Conservation (phyloP, 1,140 invertebrate genomes). For the Notospermus geniculatus region DNA sequence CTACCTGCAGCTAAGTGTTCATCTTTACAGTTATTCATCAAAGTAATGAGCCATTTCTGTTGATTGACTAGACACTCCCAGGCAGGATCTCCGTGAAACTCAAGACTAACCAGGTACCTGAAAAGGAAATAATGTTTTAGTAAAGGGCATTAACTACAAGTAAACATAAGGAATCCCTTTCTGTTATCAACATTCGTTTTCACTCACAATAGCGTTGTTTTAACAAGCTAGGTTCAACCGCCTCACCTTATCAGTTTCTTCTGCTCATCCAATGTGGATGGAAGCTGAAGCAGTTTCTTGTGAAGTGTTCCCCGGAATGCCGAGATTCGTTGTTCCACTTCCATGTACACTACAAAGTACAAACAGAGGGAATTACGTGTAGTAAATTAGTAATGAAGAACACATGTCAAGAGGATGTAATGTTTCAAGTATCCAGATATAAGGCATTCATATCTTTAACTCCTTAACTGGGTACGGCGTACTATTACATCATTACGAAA, state of each 20-base stretch:
- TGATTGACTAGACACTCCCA: slow-evolving; percentile 86
- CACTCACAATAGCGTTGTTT: too few species aligned
- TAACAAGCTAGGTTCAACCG: too few species aligned
- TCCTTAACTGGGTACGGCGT: too few species aligned
- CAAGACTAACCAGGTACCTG: slow-evolving; percentile 65
- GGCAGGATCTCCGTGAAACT: slow-evolving; percentile 79
- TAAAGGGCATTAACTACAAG: too few species aligned
- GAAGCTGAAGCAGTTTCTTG: slow-evolving; percentile 81
- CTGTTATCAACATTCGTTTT: too few species aligned
- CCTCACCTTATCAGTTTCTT: slow-evolving; percentile 81
- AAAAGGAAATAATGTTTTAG: too few species aligned
- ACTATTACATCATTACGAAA: too few species aligned
- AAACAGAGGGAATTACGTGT: neutral
- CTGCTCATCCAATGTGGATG: slow-evolving; percentile 86
- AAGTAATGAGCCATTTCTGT: slow-evolving; percentile 68
- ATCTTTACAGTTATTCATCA: slow-evolving; percentile 60
- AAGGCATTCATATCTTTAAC: too few species aligned
- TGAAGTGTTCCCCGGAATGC: slow-evolving; percentile 77
- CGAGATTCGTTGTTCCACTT: slow-evolving; percentile 86
- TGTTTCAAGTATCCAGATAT: too few species aligned
- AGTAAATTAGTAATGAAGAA: too few species aligned
- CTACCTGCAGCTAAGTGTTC: slow-evolving; percentile 37
- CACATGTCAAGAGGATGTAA: too few species aligned
- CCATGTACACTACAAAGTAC: slow-evolving; percentile 71
- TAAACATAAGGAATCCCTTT: too few species aligned